These are phyloP conservation scores for Ephydatia muelleri DNA, from an alignment of 37 sponge, comb jelly and placozoan species.

Conservation along the genomic window DNA sequence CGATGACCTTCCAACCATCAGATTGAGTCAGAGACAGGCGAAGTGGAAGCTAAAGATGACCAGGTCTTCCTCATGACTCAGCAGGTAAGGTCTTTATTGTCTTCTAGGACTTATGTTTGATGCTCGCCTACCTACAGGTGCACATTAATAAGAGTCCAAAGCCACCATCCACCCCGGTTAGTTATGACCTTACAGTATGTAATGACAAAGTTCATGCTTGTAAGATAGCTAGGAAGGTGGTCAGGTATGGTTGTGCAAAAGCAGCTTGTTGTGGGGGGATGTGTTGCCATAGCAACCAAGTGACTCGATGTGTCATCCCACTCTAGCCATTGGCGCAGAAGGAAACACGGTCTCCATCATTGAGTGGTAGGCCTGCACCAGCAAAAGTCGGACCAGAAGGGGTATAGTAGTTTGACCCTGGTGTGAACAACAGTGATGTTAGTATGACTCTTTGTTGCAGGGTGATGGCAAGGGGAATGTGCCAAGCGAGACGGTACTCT, in stretches of 20 bases:
- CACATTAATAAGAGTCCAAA: constrained; percentile 44
- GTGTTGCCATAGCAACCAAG: not conserved
- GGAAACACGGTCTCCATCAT: not conserved
- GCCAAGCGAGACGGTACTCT: constrained; percentile 69
- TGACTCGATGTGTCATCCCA: not conserved
- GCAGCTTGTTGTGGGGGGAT: not conserved
- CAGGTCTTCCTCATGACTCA: constrained; percentile 79
- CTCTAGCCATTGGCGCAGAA: not conserved
- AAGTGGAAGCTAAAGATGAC: constrained; percentile 73
- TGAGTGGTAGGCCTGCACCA: not conserved
- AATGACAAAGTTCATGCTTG: no score
- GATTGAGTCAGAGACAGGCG: constrained; percentile 40
- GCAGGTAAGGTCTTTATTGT: constrained; percentile 27
- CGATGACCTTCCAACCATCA: not conserved
- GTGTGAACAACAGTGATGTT: not conserved
- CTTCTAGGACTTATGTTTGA: not conserved
- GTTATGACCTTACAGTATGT: constrained; percentile 5
- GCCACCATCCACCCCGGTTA: constrained; percentile 10
- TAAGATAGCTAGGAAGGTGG: not conserved
- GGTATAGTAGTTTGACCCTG: not conserved
- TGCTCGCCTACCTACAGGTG: constrained; percentile 7
- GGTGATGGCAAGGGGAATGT: constrained; percentile 27
- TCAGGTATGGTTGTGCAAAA: not conserved
- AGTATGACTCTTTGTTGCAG: constrained; percentile 7
- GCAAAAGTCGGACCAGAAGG: not conserved